A percentile compares a stretch with the other conserved stretches of the same genome.
Conservation (phyloP, 1,140 invertebrate species). For the Homalodisca vitripennis region DNA sequence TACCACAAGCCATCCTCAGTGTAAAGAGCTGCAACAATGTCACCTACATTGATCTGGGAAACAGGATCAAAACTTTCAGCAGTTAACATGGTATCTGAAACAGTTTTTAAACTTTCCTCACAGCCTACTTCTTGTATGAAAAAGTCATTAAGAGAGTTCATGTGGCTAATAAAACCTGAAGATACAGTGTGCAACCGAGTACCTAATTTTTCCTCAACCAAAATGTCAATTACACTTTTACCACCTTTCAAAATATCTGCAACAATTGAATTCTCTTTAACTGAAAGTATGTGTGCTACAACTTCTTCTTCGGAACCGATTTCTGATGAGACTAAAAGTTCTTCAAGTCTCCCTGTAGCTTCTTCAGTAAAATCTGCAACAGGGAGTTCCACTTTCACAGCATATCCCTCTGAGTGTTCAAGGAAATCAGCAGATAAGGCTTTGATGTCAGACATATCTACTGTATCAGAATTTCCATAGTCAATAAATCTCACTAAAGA, state of each 20-base stretch:
- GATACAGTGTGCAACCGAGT: slow-evolving; percentile 16
- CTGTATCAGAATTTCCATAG: slow-evolving; percentile 74
- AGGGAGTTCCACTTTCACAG: slow-evolving; percentile 62
- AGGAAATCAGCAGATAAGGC: slow-evolving; percentile 51
- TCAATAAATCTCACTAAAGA: slow-evolving; percentile 75
- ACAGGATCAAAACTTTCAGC: slow-evolving; percentile 6
- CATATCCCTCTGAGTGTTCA: slow-evolving; percentile 53
- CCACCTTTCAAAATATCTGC: slow-evolving; percentile 31
- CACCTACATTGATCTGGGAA: slow-evolving; percentile 42
- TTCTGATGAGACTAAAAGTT: slow-evolving; percentile 47
- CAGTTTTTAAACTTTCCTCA: slow-evolving; percentile 28
- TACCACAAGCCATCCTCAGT: slow-evolving; percentile 64
- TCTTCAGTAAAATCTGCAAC: slow-evolving; percentile 65
- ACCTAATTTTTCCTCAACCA: slow-evolving; percentile 32
- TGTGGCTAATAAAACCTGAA: slow-evolving; percentile 42
- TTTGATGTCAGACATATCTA: slow-evolving; percentile 57
- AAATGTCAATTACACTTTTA: slow-evolving; percentile 30
- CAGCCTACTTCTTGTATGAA: slow-evolving; percentile 28
- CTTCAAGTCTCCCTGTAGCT: slow-evolving; percentile 58
- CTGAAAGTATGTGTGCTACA: slow-evolving; percentile 46
- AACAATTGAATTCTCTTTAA: slow-evolving; percentile 34
- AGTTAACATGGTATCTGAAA: slow-evolving; percentile 4
- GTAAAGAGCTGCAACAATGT: slow-evolving; percentile 62
- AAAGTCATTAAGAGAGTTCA: slow-evolving; percentile 30
- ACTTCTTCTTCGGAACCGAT: slow-evolving; percentile 46